These are phyloP conservation scores for Erynnis tages DNA, from an alignment of 2,888 invertebrate genomes.

Conservation along the genomic window DNA sequence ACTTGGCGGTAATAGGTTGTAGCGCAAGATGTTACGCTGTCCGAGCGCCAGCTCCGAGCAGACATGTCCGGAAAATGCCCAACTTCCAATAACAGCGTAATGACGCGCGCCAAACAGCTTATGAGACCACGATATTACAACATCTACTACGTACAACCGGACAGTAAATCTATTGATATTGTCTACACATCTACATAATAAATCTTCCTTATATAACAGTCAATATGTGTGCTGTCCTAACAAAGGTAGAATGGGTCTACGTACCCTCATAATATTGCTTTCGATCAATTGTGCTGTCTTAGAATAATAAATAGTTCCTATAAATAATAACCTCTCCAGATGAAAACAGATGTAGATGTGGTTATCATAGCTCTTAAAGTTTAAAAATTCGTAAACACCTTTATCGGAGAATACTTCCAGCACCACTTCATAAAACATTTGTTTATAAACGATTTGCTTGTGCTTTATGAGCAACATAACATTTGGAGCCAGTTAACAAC, in stretches of 20 bases:
- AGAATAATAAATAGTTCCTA: too few relatives aligned
- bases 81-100: slow-evolving; percentile 76
- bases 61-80: slow-evolving; percentile 58
- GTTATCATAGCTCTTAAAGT: slow-evolving; percentile 9
- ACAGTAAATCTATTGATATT: slow-evolving; percentile 13
- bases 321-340: neutral
- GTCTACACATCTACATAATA: slow-evolving; percentile 8
- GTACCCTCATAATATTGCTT: too few relatives aligned
- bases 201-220: neutral
- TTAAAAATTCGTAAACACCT: slow-evolving; percentile 23
- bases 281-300: too few relatives aligned
- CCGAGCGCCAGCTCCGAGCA: slow-evolving; percentile 33
- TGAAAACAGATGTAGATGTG: neutral
- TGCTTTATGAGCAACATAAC: slow-evolving; percentile 68
- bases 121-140: slow-evolving; percentile 52
- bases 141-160: slow-evolving; percentile 34
- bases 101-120: slow-evolving; percentile 64
- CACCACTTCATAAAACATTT: slow-evolving; percentile 57
- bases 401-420: slow-evolving; percentile 38
- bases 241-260: too few relatives aligned
- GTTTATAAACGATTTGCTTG: slow-evolving; percentile 71
- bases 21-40: slow-evolving; percentile 71
- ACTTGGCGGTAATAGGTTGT: slow-evolving; percentile 75
- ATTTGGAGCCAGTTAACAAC: slow-evolving; percentile 70
- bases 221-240: neutral